A percentile compares a stretch with the other conserved stretches of the same genome.
These are phyloP conservation scores for Rhopalosiphum nymphaeae DNA, from an alignment of 2,888 invertebrate species.

Conservation along the genomic window DNA sequence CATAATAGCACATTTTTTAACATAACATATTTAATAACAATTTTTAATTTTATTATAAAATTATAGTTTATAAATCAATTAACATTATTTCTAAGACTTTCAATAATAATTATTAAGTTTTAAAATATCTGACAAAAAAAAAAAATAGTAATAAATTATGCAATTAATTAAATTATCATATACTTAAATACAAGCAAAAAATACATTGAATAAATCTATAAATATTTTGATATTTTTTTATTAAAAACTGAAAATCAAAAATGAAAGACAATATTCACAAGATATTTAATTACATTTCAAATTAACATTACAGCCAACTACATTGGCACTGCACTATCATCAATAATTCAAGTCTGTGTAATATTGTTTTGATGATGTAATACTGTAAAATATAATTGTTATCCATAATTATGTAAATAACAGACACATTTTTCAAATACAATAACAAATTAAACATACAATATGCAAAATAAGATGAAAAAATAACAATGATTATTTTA, in stretches of 20 bases:
- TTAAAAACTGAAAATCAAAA: neutral
- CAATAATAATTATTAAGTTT: neutral
- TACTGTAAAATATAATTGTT: neutral
- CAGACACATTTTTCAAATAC: neutral
- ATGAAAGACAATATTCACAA: neutral
- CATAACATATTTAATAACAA: neutral
- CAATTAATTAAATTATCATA: neutral
- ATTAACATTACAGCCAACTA: neutral
- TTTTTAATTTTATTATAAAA: neutral
- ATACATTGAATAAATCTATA: neutral
- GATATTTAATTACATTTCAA: neutral
- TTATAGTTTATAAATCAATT: neutral
- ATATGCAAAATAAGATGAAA: neutral
- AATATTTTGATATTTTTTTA: neutral
- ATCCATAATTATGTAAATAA: neutral
- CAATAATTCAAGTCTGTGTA: neutral
- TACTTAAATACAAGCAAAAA: neutral
- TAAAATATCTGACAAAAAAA: neutral
- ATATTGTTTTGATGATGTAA: neutral
- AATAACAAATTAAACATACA: neutral
- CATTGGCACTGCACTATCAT: neutral
- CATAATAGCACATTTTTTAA: neutral
- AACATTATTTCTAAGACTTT: neutral
- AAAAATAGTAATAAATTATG: neutral
- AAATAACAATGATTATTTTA: neutral